Percentiles rank a stretch among this genome's conserved stretches.
Evolutionary conservation across 1,140 invertebrate species (phyloP).

Genomic region (Centruroides sculpturatus): DNA sequence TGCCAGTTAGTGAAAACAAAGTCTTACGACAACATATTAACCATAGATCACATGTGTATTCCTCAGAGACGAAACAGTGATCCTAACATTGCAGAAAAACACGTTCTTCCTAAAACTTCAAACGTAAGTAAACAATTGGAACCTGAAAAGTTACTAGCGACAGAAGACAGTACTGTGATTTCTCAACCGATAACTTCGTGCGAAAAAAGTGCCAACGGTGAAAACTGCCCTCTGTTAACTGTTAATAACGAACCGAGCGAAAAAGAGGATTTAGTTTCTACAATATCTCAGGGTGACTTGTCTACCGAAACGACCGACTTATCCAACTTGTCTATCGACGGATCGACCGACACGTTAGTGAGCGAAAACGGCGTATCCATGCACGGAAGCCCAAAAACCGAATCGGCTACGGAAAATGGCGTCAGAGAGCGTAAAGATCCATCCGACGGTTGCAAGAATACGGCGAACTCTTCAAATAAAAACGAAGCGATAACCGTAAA

Average conservation of each 20-base stretch:
- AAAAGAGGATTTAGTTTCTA: no score
- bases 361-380: constrained; percentile 22
- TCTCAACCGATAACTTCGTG: neutral
- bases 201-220: neutral
- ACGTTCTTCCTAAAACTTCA: neutral
- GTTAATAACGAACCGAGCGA: no score
- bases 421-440: no score
- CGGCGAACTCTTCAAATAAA: neutral
- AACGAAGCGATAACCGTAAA: neutral
- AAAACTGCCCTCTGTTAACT: neutral
- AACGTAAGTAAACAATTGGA: neutral
- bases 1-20: constrained; percentile 27
- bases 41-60: constrained; percentile 43
- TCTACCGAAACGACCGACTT: neutral
- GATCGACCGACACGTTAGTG: constrained; percentile 35
- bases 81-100: constrained; percentile 44
- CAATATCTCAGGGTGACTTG: no score
- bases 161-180: neutral
- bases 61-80: constrained; percentile 57
- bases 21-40: constrained; percentile 55
- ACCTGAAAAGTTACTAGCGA: no score
- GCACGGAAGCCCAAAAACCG: neutral
- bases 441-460: no score
- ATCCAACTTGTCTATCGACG: constrained; percentile 25
- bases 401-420: no score